Conservation (phyloP, 2,113 vertebrate species). For the Hydrochoerus hydrochaeris region DNA sequence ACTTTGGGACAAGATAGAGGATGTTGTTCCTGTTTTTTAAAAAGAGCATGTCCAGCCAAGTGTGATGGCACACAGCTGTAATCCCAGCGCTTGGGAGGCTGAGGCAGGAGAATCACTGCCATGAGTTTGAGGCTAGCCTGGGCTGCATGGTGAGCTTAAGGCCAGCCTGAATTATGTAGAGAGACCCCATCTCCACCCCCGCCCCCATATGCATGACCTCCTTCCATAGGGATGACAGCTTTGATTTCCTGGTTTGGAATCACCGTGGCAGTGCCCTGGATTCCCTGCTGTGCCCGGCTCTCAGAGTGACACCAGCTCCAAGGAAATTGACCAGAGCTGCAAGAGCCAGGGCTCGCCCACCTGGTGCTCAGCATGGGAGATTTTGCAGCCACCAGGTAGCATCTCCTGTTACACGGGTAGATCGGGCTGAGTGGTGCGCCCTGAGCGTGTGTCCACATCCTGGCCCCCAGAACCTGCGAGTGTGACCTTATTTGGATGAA, state of each 20-base stretch:
- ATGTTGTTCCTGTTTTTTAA: not conserved
- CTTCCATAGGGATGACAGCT: not conserved
- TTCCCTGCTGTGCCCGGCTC: constrained; percentile 49
- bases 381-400: not conserved
- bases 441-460: accelerated
- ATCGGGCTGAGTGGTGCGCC: accelerated
- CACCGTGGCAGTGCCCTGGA: constrained; percentile 21
- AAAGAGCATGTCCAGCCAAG: not conserved
- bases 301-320: not conserved
- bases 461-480: not conserved
- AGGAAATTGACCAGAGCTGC: not conserved
- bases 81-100: not conserved
- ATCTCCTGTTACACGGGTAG: not conserved
- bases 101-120: not conserved
- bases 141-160: not conserved
- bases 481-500: not conserved
- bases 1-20: accelerated
- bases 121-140: not conserved
- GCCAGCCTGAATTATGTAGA: not conserved
- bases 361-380: not conserved
- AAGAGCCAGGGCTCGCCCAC: accelerated
- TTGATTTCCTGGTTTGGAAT: constrained; percentile 48
- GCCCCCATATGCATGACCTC: not conserved
- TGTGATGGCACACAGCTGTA: not conserved
- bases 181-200: not conserved